A percentile compares a stretch with the other conserved stretches of the same genome.
Evolutionary conservation across 2,113 vertebrate genomes (phyloP).

Genomic region (Picathartes gymnocephalus): DNA sequence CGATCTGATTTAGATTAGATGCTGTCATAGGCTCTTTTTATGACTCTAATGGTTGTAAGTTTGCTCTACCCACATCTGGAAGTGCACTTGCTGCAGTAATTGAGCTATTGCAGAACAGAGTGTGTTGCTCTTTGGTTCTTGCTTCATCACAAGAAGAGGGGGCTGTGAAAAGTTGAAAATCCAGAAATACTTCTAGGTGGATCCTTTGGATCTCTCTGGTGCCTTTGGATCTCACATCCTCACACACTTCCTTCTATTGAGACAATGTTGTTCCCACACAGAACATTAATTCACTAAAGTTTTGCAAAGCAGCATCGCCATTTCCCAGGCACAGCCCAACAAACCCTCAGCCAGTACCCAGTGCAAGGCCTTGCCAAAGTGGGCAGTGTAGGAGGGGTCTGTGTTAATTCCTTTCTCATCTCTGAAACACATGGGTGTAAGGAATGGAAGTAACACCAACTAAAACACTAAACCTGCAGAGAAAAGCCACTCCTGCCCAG

Average conservation of each 20-base stretch:
- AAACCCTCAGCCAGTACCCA: background rate
- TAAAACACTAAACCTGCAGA: background rate
- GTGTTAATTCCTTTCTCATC: background rate
- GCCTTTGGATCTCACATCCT: background rate
- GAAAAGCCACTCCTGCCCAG: background rate
- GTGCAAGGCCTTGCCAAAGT: background rate
- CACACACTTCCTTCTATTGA: background rate
- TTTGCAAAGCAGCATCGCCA: background rate
- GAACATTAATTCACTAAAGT: background rate
- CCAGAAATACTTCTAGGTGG: background rate
- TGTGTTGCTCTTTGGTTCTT: background rate
- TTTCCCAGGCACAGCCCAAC: background rate
- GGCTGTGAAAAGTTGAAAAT: background rate
- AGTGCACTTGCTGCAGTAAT: background rate
- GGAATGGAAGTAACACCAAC: background rate
- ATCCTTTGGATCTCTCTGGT: background rate
- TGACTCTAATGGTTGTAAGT: background rate
- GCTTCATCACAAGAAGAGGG: background rate
- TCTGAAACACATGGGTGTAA: background rate
- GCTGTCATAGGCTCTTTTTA: background rate
- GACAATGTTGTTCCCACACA: background rate
- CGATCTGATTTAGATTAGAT: constrained; percentile 18
- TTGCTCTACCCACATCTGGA: background rate
- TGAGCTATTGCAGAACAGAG: background rate
- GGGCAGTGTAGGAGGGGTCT: background rate